Evolutionary conservation across 1,140 invertebrate genomes (phyloP).

Genomic region (Uloborus diversus): DNA sequence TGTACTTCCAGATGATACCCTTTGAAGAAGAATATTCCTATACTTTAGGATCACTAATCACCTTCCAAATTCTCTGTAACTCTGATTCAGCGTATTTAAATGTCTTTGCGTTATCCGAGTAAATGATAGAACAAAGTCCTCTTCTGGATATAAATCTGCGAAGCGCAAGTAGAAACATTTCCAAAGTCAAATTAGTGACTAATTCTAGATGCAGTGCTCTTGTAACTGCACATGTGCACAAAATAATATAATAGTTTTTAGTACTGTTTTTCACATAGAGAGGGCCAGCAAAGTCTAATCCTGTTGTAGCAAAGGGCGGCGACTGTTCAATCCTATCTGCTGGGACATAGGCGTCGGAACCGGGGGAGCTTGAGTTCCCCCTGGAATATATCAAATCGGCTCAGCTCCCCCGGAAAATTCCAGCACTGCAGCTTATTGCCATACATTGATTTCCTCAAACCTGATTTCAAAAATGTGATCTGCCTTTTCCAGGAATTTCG

Average conservation of each 20-base stretch:
- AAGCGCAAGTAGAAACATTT: constrained; percentile 62
- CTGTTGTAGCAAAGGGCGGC: too few species aligned
- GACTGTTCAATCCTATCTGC: neutral
- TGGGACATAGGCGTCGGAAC: too few species aligned
- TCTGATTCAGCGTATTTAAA: constrained; percentile 63
- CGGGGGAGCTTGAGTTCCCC: too few species aligned
- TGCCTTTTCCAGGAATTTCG: too few species aligned
- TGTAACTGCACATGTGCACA: constrained; percentile 64
- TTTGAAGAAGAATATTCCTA: neutral
- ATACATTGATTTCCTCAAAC: too few species aligned
- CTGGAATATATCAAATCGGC: too few species aligned
- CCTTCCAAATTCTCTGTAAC: neutral
- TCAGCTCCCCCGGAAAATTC: too few species aligned
- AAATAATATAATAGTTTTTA: constrained; percentile 58
- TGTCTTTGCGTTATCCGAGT: constrained; percentile 64
- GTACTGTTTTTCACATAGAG: neutral
- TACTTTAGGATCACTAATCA: neutral
- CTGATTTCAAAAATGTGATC: too few species aligned
- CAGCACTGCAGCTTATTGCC: too few species aligned
- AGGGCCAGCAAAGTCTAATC: neutral
- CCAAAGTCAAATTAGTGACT: constrained; percentile 61
- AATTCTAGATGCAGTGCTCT: constrained; percentile 65
- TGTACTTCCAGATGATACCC: constrained; percentile 6
- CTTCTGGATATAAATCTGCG: constrained; percentile 62
- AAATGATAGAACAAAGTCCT: constrained; percentile 60